phyloP scores from a whole-genome alignment of 2,797 vertebrate species.

The Danionella dracula region DNA sequence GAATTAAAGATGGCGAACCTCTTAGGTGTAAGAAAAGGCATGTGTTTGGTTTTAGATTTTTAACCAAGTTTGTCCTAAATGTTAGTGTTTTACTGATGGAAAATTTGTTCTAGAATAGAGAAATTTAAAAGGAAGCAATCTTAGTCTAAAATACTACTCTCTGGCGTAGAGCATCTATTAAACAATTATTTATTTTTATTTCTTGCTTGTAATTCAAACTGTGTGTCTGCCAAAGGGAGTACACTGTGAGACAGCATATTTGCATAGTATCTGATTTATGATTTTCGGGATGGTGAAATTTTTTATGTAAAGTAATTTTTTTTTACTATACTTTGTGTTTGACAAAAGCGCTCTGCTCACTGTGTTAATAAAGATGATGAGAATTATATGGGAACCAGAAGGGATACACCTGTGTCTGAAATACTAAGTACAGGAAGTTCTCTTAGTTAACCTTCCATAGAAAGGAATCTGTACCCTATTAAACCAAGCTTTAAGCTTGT shows the following conservation, averaged over 20 bases:
- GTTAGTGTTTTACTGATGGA: too few species aligned
- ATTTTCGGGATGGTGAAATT: constrained; percentile 20
- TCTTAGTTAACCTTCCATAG: constrained; percentile 13
- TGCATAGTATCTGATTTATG: background rate
- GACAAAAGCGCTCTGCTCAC: constrained; percentile 10
- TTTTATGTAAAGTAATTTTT: too few species aligned
- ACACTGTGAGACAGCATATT: background rate
- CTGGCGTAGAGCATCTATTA: too few species aligned
- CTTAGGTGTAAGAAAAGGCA: too few species aligned
- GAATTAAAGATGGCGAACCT: too few species aligned
- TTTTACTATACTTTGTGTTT: constrained; percentile 9
- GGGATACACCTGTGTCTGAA: constrained; percentile 60
- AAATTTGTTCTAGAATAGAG: too few species aligned
- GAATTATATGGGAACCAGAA: constrained; percentile 15
- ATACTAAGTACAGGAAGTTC: constrained; percentile 50
- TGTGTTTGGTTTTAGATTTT: too few species aligned
- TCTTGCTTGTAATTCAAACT: background rate
- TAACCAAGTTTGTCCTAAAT: too few species aligned
- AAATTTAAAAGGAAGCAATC: too few species aligned
- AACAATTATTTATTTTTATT: too few species aligned
- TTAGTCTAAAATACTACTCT: too few species aligned
- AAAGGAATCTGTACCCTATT: too few species aligned
- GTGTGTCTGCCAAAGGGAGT: background rate
- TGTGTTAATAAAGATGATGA: constrained; percentile 16
- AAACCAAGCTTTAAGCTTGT: background rate